phyloP scores from a whole-genome alignment of 2,113 vertebrate genomes.

The Caretta caretta region DNA sequence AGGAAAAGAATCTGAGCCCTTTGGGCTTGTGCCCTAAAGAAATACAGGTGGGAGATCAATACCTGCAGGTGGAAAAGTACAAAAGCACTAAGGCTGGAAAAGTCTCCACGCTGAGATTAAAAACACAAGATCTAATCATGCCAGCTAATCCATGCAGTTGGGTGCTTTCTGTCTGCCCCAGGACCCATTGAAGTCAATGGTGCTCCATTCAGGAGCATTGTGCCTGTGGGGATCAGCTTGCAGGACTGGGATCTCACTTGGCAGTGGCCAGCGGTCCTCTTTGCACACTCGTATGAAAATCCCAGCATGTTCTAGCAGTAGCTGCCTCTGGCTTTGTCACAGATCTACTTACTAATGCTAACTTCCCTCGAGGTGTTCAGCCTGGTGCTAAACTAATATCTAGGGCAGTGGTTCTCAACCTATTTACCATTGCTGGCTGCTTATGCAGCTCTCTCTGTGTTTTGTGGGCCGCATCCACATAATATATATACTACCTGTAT shows the following conservation, averaged over 20 bases:
- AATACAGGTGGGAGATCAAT: background rate
- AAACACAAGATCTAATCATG: background rate
- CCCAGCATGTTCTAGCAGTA: background rate
- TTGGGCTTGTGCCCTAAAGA: rapidly evolving
- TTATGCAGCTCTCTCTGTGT: too few species aligned
- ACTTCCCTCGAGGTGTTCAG: background rate
- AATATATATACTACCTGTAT: too few species aligned
- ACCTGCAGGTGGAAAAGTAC: background rate
- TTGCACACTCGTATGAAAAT: background rate
- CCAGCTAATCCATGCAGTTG: background rate
- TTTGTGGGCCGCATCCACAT: too few species aligned
- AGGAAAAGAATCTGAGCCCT: background rate
- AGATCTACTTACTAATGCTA: background rate
- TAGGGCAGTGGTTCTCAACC: too few species aligned
- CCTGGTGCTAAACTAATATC: background rate
- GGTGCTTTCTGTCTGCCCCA: background rate
- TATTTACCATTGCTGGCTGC: too few species aligned
- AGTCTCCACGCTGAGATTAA: background rate
- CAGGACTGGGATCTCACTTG: background rate
- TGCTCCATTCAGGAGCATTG: background rate
- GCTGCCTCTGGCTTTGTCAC: background rate
- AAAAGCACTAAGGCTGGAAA: background rate
- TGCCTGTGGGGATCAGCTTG: background rate
- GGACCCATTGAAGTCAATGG: background rate
- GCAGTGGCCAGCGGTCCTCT: background rate